Percentiles rank a stretch among this genome's conserved stretches.
phyloP scores from a whole-genome alignment of 2,797 vertebrate genomes.

The Bovichtus variegatus region DNA sequence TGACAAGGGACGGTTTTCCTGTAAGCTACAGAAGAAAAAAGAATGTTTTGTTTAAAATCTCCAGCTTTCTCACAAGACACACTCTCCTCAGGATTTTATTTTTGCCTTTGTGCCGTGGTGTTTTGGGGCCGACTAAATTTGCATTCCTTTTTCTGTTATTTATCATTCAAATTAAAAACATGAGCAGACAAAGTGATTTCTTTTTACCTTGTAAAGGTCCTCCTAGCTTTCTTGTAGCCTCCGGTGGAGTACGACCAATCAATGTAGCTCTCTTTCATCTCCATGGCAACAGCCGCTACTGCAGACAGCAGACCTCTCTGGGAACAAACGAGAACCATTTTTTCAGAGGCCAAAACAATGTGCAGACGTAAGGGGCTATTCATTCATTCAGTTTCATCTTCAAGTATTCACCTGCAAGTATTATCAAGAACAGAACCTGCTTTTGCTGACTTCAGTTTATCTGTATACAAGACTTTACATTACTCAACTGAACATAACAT shows the following conservation, averaged over 20 bases:
- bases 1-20: slow-evolving; percentile 91
- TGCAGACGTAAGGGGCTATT: neutral
- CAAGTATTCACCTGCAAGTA: neutral
- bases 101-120: neutral
- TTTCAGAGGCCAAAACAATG: slow-evolving; percentile 31
- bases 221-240: slow-evolving; percentile 92
- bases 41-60: neutral
- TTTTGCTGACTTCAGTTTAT: neutral
- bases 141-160: neutral
- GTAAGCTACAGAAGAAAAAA: slow-evolving; percentile 83
- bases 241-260: slow-evolving; percentile 90
- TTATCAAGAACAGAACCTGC: neutral
- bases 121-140: neutral
- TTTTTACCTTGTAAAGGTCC: slow-evolving; percentile 90
- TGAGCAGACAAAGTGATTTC: neutral
- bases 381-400: neutral
- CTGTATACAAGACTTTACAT: neutral
- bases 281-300: slow-evolving; percentile 82
- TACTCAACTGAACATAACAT: neutral
- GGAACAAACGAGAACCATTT: slow-evolving; percentile 54
- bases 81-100: neutral
- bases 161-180: slow-evolving; percentile 7
- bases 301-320: slow-evolving; percentile 89
- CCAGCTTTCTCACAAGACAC: neutral
- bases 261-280: slow-evolving; percentile 92